These are phyloP conservation scores for Priapulus caudatus DNA, from an alignment of 2,888 invertebrate genomes.

Conservation along the genomic window DNA sequence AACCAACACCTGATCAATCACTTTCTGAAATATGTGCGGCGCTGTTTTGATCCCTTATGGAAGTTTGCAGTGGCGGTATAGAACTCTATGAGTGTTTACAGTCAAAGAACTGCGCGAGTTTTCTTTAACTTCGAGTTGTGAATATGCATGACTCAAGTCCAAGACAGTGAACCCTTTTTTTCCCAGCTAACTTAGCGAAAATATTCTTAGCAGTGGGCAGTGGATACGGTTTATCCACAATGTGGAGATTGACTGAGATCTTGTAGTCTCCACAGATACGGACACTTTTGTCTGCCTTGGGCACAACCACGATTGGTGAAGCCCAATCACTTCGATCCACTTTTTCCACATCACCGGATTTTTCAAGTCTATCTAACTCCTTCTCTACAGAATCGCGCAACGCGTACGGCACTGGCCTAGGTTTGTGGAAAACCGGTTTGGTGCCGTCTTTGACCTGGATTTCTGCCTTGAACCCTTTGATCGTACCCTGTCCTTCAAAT, in stretches of 20 bases:
- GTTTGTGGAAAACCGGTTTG: constrained; percentile 1
- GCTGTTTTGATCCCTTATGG: constrained; percentile 32
- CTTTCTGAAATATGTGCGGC: constrained; percentile 30
- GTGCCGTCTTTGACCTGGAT: background rate
- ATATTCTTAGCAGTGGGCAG: constrained; percentile 29
- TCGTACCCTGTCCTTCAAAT: background rate
- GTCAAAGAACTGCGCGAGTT: constrained; percentile 29
- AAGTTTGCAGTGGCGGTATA: constrained; percentile 29
- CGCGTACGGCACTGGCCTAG: background rate
- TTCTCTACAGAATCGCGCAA: background rate
- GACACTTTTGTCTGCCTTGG: constrained; percentile 24
- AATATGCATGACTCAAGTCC: constrained; percentile 31
- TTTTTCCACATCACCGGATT: too few relatives aligned
- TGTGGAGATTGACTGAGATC: constrained; percentile 23
- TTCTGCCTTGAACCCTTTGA: background rate
- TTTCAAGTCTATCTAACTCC: too few relatives aligned
- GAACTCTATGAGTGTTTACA: constrained; percentile 32
- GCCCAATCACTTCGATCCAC: constrained; percentile 24
- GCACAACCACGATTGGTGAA: constrained; percentile 29
- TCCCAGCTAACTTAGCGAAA: constrained; percentile 24
- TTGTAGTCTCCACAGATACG: constrained; percentile 32
- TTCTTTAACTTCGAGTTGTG: constrained; percentile 31
- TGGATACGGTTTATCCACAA: constrained; percentile 27
- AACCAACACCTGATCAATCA: constrained; percentile 24
- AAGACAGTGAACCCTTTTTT: constrained; percentile 23